Base-by-base conservation (phyloP, 2,888 invertebrate genomes). In the Norana najaformis region DNA sequence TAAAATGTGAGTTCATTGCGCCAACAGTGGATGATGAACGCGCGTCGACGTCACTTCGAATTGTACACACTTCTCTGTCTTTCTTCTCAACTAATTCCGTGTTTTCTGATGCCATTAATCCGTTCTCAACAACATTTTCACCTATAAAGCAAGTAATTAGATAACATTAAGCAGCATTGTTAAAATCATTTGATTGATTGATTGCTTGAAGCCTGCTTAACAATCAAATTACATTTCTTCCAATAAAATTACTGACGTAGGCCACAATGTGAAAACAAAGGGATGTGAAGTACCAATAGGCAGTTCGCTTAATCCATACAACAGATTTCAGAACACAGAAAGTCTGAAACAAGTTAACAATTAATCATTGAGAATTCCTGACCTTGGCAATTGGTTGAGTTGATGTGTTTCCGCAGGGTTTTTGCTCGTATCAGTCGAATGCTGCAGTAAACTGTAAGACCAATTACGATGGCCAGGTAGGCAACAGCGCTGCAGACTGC, bases 401-500 rank as follows among this genome's bases (percentile, higher is more conserved):
- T 85, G 8, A 36, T 35, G 36, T 85, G 85, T 85, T 92, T 92
- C 34, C 91, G 88, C 83, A 92, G 90, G 53, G 91, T 91, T 90
- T 92, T 92, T 35, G 92, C 91, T 89, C 93, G 92, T 36, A 94
- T 91, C 18, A 94, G 93, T 90, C 95, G 91, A 92, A 95, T 94
- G 88, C 98, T 96, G 94, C 98, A 98, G 96, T 98, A 98, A 83
- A 98, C 96, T 97, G 98, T 98, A 0, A 99, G 96, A 0, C 97
- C 98, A 90, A 98, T 96, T 4, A 98, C 98, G 1, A 98, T 96
- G 38, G 98, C 96, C 95, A 98, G 98, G 94, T 99, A 99, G 0
- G 98, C 98, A 0, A 97, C 97, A 0, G 98, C 98, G 0, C 97
- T 98, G 0, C 98, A 97, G 94, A 98, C 96, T 0, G 98, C 98